Base-by-base conservation (phyloP, 2,113 vertebrate species). In the Callaeas wilsoni region DNA sequence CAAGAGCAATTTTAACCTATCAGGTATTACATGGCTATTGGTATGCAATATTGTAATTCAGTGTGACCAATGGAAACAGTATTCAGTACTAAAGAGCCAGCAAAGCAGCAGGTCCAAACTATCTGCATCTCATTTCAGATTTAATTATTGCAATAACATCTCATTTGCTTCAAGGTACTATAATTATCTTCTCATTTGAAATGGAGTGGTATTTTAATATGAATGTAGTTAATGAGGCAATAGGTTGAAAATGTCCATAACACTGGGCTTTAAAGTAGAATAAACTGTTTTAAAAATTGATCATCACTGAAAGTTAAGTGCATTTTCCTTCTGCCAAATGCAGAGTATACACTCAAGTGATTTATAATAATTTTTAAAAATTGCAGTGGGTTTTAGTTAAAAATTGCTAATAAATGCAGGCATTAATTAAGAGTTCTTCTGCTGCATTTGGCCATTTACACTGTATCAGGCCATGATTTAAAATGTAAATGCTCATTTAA, bases 101-200 rank as follows among this genome's bases (percentile, higher is more conserved):
- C 92, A 97, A 89, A 94, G 90, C 94, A 94, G 96, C 91, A 95
- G 94, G 89, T 93, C 93, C 91, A 96, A 98, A 97, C 94, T 97
- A 95, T 94, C 94, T 93, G 95, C 91, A 96, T 97, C 93, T 96
- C 96, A 98, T 97, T 97, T 95, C 97, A 86, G 95, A 96, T 97
- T 97, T 98, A 98, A 98, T 98, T 97, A 97, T 97, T 98, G 94
- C 93, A 98, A 97, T 97, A 98, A 97, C 94, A 98, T 96, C 94
- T 96, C 94, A 98, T 98, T 98, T 98, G 81, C 96, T 98, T 96
- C 95, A 96, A 97, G 97, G 97, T 97, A 97, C 97, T 97, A 96
- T 91, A 97, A 98, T 98, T 98, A 98, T 97, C 96, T 96, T 95
- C 95, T 97, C 93, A 96, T 97, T 98, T 96, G 63, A 97, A 97